Evolutionary conservation across 1,140 invertebrate genomes (phyloP).

Genomic region (Formica selysi): DNA sequence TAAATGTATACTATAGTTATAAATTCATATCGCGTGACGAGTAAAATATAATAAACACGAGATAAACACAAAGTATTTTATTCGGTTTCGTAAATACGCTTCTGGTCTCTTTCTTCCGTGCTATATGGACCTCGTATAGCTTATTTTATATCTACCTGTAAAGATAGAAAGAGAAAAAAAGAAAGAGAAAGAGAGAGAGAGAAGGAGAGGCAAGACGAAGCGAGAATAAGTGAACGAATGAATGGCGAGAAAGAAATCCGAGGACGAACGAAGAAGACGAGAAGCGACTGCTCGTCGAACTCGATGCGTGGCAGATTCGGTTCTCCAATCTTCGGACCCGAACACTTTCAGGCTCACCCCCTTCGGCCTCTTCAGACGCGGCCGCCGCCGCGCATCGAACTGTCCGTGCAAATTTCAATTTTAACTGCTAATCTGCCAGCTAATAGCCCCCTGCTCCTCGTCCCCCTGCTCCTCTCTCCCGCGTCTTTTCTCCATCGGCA

Average conservation of each 20-base stretch:
- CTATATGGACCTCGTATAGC: conserved; percentile 81
- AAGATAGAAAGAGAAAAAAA: conserved; percentile 60
- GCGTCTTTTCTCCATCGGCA: conserved; percentile 64
- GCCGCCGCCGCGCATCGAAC: conserved; percentile 83
- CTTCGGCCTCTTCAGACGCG: conserved; percentile 77
- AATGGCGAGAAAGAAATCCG: conserved; percentile 34
- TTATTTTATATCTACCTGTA: conserved; percentile 83
- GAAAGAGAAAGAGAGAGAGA: neutral
- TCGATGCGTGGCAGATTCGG: conserved; percentile 85
- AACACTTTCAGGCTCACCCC: conserved; percentile 66
- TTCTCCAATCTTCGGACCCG: conserved; percentile 81
- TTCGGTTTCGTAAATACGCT: conserved; percentile 28
- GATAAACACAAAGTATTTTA: neutral
- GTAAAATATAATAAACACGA: conserved; percentile 5
- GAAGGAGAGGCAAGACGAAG: neutral
- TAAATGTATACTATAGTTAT: neutral
- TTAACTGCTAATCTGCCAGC: conserved; percentile 87
- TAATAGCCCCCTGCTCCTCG: conserved; percentile 81
- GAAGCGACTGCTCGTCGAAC: conserved; percentile 74
- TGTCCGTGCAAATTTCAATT: conserved; percentile 87
- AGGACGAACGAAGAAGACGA: conserved; percentile 58
- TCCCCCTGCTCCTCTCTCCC: conserved; percentile 66
- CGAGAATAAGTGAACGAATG: conserved; percentile 21
- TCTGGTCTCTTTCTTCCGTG: conserved; percentile 47
- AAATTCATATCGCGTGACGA: neutral